phyloP scores from a whole-genome alignment of 30 jellyfish, hydroid and myxozoan genomes.

The Pelagia noctiluca region DNA sequence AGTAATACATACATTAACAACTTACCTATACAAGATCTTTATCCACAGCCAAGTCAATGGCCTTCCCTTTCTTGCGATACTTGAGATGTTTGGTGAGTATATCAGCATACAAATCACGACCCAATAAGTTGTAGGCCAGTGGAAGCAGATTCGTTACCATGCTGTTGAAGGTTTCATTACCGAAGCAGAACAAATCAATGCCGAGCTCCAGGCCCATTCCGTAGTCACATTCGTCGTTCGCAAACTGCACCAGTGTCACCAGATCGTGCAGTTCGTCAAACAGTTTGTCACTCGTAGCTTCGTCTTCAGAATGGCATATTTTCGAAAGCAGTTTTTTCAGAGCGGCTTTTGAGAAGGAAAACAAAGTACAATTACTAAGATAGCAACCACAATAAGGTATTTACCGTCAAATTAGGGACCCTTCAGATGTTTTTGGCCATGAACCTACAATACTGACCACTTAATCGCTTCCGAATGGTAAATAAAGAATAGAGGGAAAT shows the following conservation, averaged over 20 bases:
- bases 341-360: constrained; percentile 51
- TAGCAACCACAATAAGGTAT: background rate
- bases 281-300: constrained; percentile 36
- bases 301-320: constrained; percentile 65
- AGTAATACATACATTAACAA: too few species aligned
- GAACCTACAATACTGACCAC: too few species aligned
- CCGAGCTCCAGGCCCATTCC: constrained; percentile 98
- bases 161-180: constrained; percentile 61
- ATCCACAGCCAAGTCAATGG: constrained; percentile 15
- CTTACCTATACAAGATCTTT: too few species aligned
- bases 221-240: constrained; percentile 96
- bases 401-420: background rate
- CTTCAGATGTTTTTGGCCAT: too few species aligned
- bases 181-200: constrained; percentile 77
- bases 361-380: background rate
- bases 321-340: constrained; percentile 63
- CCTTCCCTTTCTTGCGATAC: constrained; percentile 31
- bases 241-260: constrained; percentile 85
- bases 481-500: too few species aligned
- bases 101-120: constrained; percentile 59
- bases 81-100: constrained; percentile 71
- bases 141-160: constrained; percentile 63
- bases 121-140: constrained; percentile 81
- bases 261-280: constrained; percentile 85
- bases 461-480: too few species aligned